Conservation (phyloP, 2,888 invertebrate species). For the Drosophila borealis region DNA sequence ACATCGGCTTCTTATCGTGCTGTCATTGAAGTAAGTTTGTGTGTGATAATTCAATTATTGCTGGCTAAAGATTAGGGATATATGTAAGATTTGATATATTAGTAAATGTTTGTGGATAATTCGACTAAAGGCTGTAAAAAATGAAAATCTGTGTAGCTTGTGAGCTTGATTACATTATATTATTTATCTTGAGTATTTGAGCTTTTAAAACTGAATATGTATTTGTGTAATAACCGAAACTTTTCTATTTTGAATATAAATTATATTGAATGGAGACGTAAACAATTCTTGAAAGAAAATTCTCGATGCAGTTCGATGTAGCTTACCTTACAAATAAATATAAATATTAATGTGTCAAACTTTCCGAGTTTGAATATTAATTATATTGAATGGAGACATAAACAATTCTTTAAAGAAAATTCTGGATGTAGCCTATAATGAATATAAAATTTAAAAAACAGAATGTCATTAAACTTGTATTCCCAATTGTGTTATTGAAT, state of each 20-base stretch:
- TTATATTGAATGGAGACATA: neutral
- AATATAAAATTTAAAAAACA: neutral
- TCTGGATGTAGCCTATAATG: neutral
- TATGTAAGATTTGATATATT: neutral
- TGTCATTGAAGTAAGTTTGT: conserved; percentile 61
- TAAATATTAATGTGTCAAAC: too few species aligned
- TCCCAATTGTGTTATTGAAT: conserved; percentile 12
- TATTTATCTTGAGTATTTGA: neutral
- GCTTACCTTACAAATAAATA: too few species aligned
- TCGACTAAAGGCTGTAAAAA: neutral
- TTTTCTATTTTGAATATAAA: too few species aligned
- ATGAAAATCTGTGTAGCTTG: too few species aligned
- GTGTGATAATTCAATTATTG: conserved; percentile 50
- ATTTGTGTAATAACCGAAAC: too few species aligned
- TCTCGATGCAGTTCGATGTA: too few species aligned
- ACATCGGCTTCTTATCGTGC: conserved; percentile 55
- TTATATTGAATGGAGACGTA: too few species aligned
- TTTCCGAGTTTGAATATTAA: neutral
- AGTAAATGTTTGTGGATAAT: neutral
- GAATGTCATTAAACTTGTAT: conserved; percentile 13
- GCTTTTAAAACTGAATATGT: neutral
- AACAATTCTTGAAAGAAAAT: too few species aligned
- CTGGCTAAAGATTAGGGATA: conserved; percentile 42
- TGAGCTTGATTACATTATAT: too few species aligned
- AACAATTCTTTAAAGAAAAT: neutral